Conservation (phyloP, 2,797 vertebrate genomes). For the Eremophila alpestris region DNA sequence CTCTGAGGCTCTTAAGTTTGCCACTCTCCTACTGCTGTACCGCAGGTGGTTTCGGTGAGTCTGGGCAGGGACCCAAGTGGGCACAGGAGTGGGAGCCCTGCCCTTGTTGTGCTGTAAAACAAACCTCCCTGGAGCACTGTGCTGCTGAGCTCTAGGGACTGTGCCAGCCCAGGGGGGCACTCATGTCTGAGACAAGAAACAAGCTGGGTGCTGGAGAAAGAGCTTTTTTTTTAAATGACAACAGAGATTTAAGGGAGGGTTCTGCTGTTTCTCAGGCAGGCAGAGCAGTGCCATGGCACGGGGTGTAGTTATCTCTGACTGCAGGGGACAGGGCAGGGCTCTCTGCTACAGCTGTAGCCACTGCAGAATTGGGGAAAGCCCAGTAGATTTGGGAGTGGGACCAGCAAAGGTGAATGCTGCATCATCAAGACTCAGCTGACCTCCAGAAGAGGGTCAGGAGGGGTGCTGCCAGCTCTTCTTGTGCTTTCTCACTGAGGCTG, state of each 20-base stretch:
- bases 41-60: background rate
- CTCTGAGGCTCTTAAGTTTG: background rate
- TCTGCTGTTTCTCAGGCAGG: background rate
- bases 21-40: background rate
- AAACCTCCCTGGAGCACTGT: rapidly evolving
- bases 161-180: rapidly evolving
- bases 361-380: background rate
- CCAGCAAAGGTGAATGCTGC: background rate
- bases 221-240: too few relatives aligned
- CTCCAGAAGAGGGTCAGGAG: background rate
- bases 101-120: background rate
- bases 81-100: background rate
- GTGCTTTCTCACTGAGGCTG: background rate
- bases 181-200: rapidly evolving
- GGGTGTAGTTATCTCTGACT: too few relatives aligned
- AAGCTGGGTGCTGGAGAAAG: background rate
- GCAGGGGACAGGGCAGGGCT: background rate
- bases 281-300: background rate
- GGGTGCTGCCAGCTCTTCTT: background rate
- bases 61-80: background rate
- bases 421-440: background rate
- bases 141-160: background rate
- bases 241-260: background rate
- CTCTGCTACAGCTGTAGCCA: background rate
- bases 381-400: background rate